Evolutionary conservation across 2,888 invertebrate genomes (phyloP).

Genomic region (Vandiemenella viatica): DNA sequence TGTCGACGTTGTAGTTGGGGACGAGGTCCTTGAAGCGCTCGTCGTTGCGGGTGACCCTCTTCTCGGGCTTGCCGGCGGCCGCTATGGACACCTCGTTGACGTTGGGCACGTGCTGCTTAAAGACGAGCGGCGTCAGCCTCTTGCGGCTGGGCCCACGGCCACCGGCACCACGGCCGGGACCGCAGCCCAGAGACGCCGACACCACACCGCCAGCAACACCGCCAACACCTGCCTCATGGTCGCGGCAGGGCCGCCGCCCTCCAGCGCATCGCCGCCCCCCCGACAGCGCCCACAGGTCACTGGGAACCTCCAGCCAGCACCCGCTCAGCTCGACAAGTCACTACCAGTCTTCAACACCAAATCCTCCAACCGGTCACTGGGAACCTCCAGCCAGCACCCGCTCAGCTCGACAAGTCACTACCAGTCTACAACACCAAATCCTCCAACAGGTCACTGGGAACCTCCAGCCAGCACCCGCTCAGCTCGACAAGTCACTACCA

Average conservation of each 20-base stretch:
- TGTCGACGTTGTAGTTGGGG: constrained; percentile 90
- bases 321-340: too few relatives aligned
- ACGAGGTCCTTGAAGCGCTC: constrained; percentile 77
- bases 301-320: too few relatives aligned
- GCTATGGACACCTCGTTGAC: constrained; percentile 79
- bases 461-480: too few relatives aligned
- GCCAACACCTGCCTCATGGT: constrained; percentile 7
- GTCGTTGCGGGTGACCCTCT: constrained; percentile 67
- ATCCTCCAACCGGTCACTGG: too few relatives aligned
- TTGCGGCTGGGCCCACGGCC: constrained; percentile 61
- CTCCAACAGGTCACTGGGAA: too few relatives aligned
- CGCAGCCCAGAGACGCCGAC: constrained; percentile 38
- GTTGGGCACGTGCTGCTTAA: constrained; percentile 93
- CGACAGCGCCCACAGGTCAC: too few relatives aligned
- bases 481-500: too few relatives aligned
- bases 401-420: too few relatives aligned
- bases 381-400: too few relatives aligned
- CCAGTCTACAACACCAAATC: too few relatives aligned
- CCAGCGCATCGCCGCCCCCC: too few relatives aligned
- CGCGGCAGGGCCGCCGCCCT: neutral
- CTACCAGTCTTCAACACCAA: too few relatives aligned
- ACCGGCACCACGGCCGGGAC: constrained; percentile 69
- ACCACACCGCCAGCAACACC: constrained; percentile 6
- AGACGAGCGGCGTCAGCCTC: constrained; percentile 83
- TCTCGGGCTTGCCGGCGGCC: constrained; percentile 82